Evolutionary conservation across 2,797 vertebrate species (phyloP).

Genomic region (Coregonus ussuriensis): DNA sequence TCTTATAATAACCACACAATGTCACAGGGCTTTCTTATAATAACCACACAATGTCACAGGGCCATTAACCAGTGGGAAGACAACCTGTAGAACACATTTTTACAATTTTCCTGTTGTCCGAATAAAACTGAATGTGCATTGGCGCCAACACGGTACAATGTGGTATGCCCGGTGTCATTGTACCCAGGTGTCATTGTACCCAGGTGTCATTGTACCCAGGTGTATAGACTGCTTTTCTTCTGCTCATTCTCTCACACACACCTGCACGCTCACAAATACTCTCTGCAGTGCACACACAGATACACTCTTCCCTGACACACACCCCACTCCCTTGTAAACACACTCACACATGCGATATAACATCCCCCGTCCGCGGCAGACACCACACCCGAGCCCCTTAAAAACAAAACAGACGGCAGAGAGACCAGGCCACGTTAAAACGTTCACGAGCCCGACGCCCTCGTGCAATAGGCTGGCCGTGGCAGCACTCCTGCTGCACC

Average conservation of each 20-base stretch:
- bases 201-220: no score
- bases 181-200: no score
- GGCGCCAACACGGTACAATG: not conserved
- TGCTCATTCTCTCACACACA: not conserved
- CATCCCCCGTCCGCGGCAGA: not conserved
- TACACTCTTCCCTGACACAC: not conserved
- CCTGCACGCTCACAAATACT: not conserved
- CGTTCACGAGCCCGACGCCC: slow-evolving; percentile 9
- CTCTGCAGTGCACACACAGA: not conserved
- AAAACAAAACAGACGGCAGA: not conserved
- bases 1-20: no score
- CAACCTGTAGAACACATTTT: not conserved
- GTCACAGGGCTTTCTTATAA: no score
- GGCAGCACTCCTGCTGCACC: not conserved
- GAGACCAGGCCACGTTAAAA: not conserved
- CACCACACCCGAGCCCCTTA: not conserved
- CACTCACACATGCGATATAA: slow-evolving; percentile 12
- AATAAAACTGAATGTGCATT: not conserved
- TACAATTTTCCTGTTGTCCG: not conserved
- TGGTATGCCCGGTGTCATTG: not conserved
- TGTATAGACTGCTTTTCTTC: not conserved
- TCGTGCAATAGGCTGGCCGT: slow-evolving; percentile 2
- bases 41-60: not conserved
- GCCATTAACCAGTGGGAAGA: not conserved
- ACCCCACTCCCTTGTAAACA: not conserved